phyloP scores from a whole-genome alignment of 2,888 invertebrate genomes.

The Ectemnius cavifrons region DNA sequence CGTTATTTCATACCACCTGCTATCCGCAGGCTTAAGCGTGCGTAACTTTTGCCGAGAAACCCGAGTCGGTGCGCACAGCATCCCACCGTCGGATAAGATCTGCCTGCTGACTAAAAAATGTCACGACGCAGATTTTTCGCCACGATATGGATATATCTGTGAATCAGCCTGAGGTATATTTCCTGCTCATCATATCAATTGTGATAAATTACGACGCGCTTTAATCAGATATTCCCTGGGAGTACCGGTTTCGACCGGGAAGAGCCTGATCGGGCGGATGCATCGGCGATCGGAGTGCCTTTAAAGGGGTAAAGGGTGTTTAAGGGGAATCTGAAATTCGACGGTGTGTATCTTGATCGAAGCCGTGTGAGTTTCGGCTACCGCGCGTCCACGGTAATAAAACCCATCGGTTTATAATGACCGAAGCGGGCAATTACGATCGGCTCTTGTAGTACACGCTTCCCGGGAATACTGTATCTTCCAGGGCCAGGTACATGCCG shows the following conservation, averaged over 20 bases:
- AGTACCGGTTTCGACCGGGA: too few species aligned
- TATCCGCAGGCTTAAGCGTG: slow-evolving; percentile 41
- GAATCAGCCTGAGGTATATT: too few species aligned
- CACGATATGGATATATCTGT: too few species aligned
- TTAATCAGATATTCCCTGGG: too few species aligned
- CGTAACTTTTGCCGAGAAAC: slow-evolving; percentile 48
- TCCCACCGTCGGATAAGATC: slow-evolving; percentile 31
- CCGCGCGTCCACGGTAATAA: slow-evolving; percentile 27
- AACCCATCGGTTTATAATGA: slow-evolving; percentile 42
- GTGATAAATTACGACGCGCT: too few species aligned
- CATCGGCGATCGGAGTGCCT: too few species aligned
- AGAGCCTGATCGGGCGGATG: too few species aligned
- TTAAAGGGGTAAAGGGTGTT: too few species aligned
- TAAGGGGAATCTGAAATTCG: not conserved
- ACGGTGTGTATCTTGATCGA: not conserved
- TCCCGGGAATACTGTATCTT: slow-evolving; percentile 18
- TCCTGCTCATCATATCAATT: too few species aligned
- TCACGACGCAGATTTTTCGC: slow-evolving; percentile 1
- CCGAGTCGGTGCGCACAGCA: not conserved
- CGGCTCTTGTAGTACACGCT: slow-evolving; percentile 17
- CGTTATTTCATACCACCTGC: slow-evolving; percentile 37
- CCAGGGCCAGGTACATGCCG: slow-evolving; percentile 2
- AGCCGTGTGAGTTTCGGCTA: not conserved
- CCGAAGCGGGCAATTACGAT: slow-evolving; percentile 48
- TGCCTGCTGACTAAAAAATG: slow-evolving; percentile 23